A percentile compares a stretch with the other conserved stretches of the same genome.
phyloP scores from a whole-genome alignment of 2,113 vertebrate genomes.

The Myocastor coypus region DNA sequence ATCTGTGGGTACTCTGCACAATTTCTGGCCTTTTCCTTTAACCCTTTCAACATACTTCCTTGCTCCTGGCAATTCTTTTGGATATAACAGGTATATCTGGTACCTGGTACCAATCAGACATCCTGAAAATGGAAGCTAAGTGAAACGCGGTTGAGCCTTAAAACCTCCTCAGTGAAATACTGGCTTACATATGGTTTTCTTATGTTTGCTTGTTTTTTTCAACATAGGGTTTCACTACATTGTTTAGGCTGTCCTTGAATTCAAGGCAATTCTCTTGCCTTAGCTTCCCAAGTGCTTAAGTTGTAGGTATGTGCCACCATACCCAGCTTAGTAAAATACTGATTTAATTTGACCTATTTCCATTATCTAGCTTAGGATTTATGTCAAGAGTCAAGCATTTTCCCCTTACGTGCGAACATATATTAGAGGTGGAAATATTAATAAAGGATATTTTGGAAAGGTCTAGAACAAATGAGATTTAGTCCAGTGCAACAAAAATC shows the following conservation, averaged over 20 bases:
- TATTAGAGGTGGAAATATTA: background rate
- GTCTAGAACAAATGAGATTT: conserved; percentile 44
- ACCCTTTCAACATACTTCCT: background rate
- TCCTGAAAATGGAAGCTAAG: conserved; percentile 10
- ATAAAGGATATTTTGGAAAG: conserved; percentile 46
- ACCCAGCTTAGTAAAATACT: background rate
- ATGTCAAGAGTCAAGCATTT: background rate
- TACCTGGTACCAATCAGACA: background rate
- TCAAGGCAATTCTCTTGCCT: background rate
- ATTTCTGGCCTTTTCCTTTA: background rate
- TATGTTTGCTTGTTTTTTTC: background rate
- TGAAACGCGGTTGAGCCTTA: conserved; percentile 15
- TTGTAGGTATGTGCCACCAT: background rate
- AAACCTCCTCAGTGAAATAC: background rate
- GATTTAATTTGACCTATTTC: background rate
- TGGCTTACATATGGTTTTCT: background rate
- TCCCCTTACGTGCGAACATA: background rate
- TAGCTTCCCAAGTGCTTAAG: background rate
- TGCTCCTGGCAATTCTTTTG: background rate
- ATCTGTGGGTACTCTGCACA: background rate
- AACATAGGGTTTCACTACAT: background rate
- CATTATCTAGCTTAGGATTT: background rate
- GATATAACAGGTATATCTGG: background rate
- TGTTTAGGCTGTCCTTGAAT: background rate
- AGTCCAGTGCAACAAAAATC: background rate